Base-by-base conservation (phyloP, 2,888 invertebrate species). In the Agrypnus murinus region DNA sequence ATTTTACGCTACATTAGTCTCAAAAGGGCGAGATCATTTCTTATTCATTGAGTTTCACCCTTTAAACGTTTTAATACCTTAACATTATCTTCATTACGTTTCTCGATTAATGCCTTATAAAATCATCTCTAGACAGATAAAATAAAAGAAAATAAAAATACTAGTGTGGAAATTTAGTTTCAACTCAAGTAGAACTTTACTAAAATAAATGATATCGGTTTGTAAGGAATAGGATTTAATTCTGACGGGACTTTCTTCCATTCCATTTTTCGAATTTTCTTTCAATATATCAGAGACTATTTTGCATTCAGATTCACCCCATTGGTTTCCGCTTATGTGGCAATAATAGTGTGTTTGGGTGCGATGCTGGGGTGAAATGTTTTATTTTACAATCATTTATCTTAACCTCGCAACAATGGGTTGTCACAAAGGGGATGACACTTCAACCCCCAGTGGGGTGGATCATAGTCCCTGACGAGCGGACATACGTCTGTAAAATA, bases 321-420 rank as follows among this genome's bases (percentile, higher is more conserved):
- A 82, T 82, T 79, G 81, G 79, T 80, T 81, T 82, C 78, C 81
- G 80, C 79, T 82, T 82, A 82, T 81, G 75, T 75, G 78, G 78
- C 82, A 81, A 82, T 81, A 82, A 81, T 79, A 80, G 77, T 79
- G 78, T 77, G 79, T 81, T 79, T 77, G 78, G 77, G 74, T 77
- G 77, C 74, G 75, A 74, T 74, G 77, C 76, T 76, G 72, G 79
- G 77, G 77, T 76, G 76, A 77, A 68, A 77, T 79, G 81, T 85
- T 84, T 84, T 84, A 84, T 85, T 84, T 84, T 83, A 82, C 81
- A 84, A 83, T 84, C 84, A 84, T 85, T 85, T 85, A 84, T 85
- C 85, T 85, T 84, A 81, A 81, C 81, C 82, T 83, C 82, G 79
- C 83, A 84, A 85, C 85, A 85, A 85, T 84, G 81, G 81, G 81